These are phyloP conservation scores for Silurus meridionalis DNA, from an alignment of 2,113 vertebrate genomes.

Conservation along the genomic window DNA sequence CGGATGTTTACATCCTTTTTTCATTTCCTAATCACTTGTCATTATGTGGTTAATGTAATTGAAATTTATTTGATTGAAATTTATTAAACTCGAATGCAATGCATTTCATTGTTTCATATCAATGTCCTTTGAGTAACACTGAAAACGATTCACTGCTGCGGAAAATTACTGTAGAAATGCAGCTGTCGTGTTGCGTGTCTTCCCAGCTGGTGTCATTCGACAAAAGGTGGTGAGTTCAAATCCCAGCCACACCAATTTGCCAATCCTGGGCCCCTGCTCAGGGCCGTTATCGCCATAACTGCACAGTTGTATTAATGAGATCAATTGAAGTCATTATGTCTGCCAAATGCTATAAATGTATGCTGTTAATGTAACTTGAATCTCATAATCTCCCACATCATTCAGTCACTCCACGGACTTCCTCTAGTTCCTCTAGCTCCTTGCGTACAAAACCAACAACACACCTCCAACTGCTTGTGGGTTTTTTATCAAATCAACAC, in stretches of 20 bases:
- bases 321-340: too few species aligned
- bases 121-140: background rate
- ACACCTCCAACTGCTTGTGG: background rate
- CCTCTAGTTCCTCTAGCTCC: background rate
- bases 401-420: background rate
- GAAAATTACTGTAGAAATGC: background rate
- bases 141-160: background rate
- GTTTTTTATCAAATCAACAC: background rate
- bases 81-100: conserved; percentile 19
- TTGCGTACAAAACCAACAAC: background rate
- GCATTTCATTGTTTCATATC: background rate
- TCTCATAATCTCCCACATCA: too few species aligned
- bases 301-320: too few species aligned
- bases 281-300: too few species aligned
- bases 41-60: background rate
- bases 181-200: background rate
- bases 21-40: background rate
- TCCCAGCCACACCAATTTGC: too few species aligned
- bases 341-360: too few species aligned
- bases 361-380: too few species aligned
- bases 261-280: too few species aligned
- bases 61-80: background rate
- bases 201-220: too few species aligned
- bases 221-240: background rate
- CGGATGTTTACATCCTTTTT: conserved; percentile 3